These are phyloP conservation scores for Yponomeuta malinellus DNA, from an alignment of 2,888 invertebrate species.

Conservation along the genomic window DNA sequence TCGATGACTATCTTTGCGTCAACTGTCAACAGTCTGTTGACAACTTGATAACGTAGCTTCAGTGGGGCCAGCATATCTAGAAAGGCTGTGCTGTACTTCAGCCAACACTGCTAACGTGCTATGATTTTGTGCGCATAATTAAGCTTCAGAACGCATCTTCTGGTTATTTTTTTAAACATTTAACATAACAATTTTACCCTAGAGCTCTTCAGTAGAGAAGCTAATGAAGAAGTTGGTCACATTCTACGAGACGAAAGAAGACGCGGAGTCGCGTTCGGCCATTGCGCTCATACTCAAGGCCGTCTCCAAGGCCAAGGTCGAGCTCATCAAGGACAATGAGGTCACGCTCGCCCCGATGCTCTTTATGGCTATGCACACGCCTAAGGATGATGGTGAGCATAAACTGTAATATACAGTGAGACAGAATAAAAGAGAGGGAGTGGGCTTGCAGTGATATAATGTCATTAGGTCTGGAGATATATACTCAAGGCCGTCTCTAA, in stretches of 20 bases:
- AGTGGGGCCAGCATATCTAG: no score
- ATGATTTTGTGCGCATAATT: no score
- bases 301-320: conserved; percentile 88
- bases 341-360: conserved; percentile 85
- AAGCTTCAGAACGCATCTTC: no score
- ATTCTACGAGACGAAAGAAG: conserved; percentile 75
- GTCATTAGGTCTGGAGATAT: no score
- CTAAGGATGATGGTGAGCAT: conserved; percentile 76
- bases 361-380: conserved; percentile 93
- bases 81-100: no score
- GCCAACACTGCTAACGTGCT: no score
- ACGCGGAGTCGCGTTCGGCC: conserved; percentile 83
- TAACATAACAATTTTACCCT: conserved; percentile 1
- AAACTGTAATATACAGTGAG: not conserved
- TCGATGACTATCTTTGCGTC: no score
- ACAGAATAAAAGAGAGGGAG: no score
- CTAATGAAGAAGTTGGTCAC: conserved; percentile 73
- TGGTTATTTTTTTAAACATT: not conserved
- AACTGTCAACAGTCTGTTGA: no score
- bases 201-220: conserved; percentile 73
- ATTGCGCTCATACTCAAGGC: conserved; percentile 86
- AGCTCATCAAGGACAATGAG: conserved; percentile 86
- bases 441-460: no score
- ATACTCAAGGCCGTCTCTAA: no score
- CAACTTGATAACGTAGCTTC: no score